These are phyloP conservation scores for Gymnoscelis rufifasciata DNA, from an alignment of 2,888 invertebrate species.

Conservation along the genomic window DNA sequence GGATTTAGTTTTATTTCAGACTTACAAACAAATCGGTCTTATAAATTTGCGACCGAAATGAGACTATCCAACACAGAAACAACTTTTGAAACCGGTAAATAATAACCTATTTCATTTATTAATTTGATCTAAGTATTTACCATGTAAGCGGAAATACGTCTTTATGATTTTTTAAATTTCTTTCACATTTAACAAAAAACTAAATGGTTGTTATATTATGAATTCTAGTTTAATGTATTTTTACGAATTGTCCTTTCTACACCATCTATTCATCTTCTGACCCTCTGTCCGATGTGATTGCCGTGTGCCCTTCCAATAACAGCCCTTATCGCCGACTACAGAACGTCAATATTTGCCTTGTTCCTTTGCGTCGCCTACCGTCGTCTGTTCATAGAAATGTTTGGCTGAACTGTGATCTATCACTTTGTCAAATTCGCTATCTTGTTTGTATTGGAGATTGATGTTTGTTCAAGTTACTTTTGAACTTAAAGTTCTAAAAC, in stretches of 20 bases:
- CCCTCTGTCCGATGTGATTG: slow-evolving; percentile 39
- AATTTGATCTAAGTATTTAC: too few species aligned
- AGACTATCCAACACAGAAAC: too few species aligned
- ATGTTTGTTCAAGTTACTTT: neutral
- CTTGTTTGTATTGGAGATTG: too few species aligned
- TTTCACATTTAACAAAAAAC: too few species aligned
- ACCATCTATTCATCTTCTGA: slow-evolving; percentile 10
- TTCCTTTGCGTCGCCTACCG: slow-evolving; percentile 23
- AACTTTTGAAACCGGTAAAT: too few species aligned
- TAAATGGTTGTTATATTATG: neutral
- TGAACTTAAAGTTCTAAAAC: too few species aligned
- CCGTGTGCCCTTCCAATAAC: slow-evolving; percentile 49
- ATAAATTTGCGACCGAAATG: too few species aligned
- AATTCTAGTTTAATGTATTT: neutral
- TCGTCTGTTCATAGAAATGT: slow-evolving; percentile 10
- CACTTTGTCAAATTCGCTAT: neutral
- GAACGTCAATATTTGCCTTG: slow-evolving; percentile 29
- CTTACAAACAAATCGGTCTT: too few species aligned
- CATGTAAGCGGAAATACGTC: too few species aligned
- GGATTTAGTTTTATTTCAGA: too few species aligned
- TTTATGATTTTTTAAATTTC: too few species aligned
- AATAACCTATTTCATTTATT: too few species aligned
- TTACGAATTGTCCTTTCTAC: slow-evolving; percentile 5
- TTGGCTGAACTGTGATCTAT: neutral
- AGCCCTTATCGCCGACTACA: slow-evolving; percentile 38